Conservation (phyloP, 2,888 invertebrate genomes). For the Thelaira solivaga region DNA sequence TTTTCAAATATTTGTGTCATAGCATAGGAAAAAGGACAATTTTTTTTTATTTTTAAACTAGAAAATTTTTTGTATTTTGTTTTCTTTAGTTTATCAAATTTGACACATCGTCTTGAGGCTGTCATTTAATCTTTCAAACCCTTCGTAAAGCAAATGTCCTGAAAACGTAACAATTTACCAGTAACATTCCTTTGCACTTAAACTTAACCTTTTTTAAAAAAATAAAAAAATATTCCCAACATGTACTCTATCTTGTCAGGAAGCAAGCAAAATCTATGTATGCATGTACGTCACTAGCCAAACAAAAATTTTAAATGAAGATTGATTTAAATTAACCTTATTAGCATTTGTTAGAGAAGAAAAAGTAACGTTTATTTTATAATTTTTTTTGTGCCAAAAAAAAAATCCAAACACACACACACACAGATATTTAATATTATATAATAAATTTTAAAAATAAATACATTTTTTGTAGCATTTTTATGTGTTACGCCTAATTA, state of each 20-base stretch:
- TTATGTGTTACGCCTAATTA: slow-evolving; percentile 57
- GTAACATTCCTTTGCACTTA: slow-evolving; percentile 34
- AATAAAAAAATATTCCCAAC: slow-evolving; percentile 20
- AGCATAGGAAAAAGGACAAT: background rate
- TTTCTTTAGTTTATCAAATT: slow-evolving; percentile 21
- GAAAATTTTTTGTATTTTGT: background rate
- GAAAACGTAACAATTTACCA: background rate
- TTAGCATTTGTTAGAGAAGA: slow-evolving; percentile 21
- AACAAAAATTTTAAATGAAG: slow-evolving; percentile 29
- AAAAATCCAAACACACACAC: background rate
- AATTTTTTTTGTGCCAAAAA: slow-evolving; percentile 12
- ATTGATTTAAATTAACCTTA: slow-evolving; percentile 56
- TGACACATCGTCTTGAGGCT: slow-evolving; percentile 32
- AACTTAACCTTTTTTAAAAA: slow-evolving; percentile 13
- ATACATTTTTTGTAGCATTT: slow-evolving; percentile 37
- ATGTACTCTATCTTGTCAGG: slow-evolving; percentile 1
- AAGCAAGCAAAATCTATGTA: background rate
- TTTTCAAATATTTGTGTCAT: slow-evolving; percentile 1
- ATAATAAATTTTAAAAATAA: slow-evolving; percentile 32
- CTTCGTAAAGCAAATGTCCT: slow-evolving; percentile 27
- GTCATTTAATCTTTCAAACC: slow-evolving; percentile 55
- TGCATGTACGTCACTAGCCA: background rate
- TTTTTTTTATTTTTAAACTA: background rate
- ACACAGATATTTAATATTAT: background rate
- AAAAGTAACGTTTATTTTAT: slow-evolving; percentile 44